phyloP scores from a whole-genome alignment of 2,113 vertebrate genomes.

The Recurvirostra avosetta region DNA sequence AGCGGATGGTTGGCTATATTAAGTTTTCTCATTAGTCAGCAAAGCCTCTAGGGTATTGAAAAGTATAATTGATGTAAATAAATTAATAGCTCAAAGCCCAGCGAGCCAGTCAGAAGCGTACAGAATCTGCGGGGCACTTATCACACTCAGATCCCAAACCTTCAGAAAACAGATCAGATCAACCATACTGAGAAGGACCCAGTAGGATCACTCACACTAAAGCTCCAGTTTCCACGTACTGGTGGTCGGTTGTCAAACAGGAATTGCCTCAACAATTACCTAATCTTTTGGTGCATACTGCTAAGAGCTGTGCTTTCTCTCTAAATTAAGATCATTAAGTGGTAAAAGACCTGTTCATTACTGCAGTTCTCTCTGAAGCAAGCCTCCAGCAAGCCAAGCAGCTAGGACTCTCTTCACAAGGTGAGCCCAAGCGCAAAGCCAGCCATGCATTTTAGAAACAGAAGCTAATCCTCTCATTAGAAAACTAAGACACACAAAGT shows the following conservation, averaged over 20 bases:
- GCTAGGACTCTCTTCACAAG: not conserved
- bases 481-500: constrained; percentile 18
- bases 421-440: constrained; percentile 46
- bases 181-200: not conserved
- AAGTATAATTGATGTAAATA: constrained; percentile 25
- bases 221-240: not conserved
- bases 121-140: not conserved
- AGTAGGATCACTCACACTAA: not conserved
- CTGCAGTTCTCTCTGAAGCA: constrained; percentile 20
- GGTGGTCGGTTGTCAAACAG: not conserved
- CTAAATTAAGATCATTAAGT: not conserved
- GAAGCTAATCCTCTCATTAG: constrained; percentile 16
- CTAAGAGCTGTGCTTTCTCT: not conserved
- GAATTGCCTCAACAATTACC: not conserved
- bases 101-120: not conserved
- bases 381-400: not conserved
- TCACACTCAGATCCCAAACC: not conserved
- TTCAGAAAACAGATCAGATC: not conserved
- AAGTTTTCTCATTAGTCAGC: constrained; percentile 40
- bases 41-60: constrained; percentile 52
- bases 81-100: constrained; percentile 29
- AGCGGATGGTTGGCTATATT: constrained; percentile 21
- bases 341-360: constrained; percentile 30
- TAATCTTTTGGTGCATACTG: not conserved
- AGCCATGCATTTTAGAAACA: constrained; percentile 45